phyloP scores from a whole-genome alignment of 2,888 invertebrate genomes.

The Apamea monoglypha region DNA sequence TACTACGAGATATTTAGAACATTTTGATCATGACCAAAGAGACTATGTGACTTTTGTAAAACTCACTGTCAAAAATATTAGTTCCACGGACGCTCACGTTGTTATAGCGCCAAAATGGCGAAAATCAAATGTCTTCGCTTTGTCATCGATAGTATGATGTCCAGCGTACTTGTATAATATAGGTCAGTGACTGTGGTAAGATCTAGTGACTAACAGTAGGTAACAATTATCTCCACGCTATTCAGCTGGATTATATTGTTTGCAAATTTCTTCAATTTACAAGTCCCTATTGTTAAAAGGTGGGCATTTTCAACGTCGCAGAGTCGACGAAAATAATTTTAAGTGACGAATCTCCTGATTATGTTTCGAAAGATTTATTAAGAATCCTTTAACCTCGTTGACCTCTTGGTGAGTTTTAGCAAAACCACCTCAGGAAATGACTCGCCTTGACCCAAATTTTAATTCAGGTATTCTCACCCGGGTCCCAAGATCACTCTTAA shows the following conservation, averaged over 20 bases:
- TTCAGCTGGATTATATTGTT: background rate
- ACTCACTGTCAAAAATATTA: no score
- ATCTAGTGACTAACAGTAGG: no score
- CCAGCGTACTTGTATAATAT: no score
- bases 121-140: no score
- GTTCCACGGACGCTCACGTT: no score
- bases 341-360: conserved; percentile 6
- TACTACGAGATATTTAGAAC: no score
- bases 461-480: conserved; percentile 25
- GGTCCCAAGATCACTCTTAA: conserved; percentile 4
- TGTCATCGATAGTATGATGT: no score
- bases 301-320: conserved; percentile 12
- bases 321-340: background rate
- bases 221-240: background rate
- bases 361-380: conserved; percentile 18
- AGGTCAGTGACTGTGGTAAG: background rate
- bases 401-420: conserved; percentile 8
- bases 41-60: no score
- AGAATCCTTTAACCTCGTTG: conserved; percentile 25
- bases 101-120: no score
- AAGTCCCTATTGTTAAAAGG: conserved; percentile 27
- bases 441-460: conserved; percentile 21
- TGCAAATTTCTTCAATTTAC: conserved; percentile 21
- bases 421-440: background rate
- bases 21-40: no score